phyloP scores from a whole-genome alignment of 2,888 invertebrate genomes.

The Phymatocera aterrima region DNA sequence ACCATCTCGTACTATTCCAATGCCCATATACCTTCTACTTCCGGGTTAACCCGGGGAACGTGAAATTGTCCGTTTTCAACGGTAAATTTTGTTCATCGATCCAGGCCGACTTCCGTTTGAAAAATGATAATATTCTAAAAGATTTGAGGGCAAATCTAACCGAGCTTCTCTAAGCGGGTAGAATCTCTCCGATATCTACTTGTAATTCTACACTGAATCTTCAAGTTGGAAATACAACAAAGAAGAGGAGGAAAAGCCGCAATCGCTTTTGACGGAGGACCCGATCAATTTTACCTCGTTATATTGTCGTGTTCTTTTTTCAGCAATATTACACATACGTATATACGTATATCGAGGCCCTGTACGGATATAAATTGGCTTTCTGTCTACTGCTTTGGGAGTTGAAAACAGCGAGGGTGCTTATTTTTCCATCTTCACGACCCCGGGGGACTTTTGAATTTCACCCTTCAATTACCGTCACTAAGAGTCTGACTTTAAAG shows the following conservation, averaged over 20 bases:
- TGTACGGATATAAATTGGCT: background rate
- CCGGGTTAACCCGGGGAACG: background rate
- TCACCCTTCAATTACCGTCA: background rate
- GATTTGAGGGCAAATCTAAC: background rate
- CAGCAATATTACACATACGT: background rate
- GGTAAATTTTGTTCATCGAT: background rate
- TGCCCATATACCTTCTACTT: background rate
- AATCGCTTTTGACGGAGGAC: background rate
- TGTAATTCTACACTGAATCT: slow-evolving; percentile 5
- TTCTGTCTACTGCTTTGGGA: background rate
- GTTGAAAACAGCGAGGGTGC: too few species aligned
- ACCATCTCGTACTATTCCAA: background rate
- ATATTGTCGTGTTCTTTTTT: background rate
- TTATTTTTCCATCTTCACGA: background rate
- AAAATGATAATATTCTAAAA: background rate
- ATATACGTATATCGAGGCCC: too few species aligned
- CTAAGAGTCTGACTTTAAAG: slow-evolving; percentile 7
- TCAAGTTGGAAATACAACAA: background rate
- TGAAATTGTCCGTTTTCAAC: background rate
- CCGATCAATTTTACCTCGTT: background rate
- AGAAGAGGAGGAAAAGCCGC: background rate
- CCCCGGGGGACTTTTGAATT: background rate
- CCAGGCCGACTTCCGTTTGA: background rate
- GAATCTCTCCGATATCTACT: background rate
- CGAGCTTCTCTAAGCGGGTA: background rate